Conservation (phyloP, 92 coral and sea anemone genomes). For the Nematostella vectensis region DNA sequence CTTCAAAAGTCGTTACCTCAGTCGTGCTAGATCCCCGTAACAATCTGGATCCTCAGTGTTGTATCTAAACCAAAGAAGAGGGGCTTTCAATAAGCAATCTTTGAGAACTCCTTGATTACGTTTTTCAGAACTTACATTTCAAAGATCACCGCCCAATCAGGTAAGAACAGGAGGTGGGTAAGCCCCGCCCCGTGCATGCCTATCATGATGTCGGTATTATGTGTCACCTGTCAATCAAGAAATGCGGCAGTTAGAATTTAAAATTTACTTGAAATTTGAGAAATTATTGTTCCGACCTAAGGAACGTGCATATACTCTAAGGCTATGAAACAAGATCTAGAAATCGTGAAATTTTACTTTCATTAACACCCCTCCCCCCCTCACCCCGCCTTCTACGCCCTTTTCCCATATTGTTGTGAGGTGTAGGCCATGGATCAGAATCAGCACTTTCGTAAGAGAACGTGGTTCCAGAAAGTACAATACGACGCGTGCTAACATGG, state of each 20-base stretch:
- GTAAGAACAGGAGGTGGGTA: constrained; percentile 62
- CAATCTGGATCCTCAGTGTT: constrained; percentile 74
- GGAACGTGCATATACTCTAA: too few relatives aligned
- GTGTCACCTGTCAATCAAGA: constrained; percentile 41
- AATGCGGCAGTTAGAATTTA: neutral
- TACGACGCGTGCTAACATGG: too few relatives aligned
- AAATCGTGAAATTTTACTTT: too few relatives aligned
- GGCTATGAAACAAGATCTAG: too few relatives aligned
- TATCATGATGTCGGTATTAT: constrained; percentile 70
- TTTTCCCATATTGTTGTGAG: too few relatives aligned
- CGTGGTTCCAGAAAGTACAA: too few relatives aligned
- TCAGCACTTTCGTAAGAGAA: too few relatives aligned
- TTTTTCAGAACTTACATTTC: constrained; percentile 50
- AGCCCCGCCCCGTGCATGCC: constrained; percentile 86
- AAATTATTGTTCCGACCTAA: neutral
- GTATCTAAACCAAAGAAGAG: constrained; percentile 32
- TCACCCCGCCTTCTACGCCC: too few relatives aligned
- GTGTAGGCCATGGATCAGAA: too few relatives aligned
- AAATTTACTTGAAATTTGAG: neutral
- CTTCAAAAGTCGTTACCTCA: constrained; percentile 32
- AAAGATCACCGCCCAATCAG: constrained; percentile 83
- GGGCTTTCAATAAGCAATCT: neutral
- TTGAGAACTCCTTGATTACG: neutral
- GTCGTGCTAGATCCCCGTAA: constrained; percentile 63
- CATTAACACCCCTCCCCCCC: too few relatives aligned